phyloP scores from a whole-genome alignment of 2,888 invertebrate species.

The Drosophila subsilvestris region DNA sequence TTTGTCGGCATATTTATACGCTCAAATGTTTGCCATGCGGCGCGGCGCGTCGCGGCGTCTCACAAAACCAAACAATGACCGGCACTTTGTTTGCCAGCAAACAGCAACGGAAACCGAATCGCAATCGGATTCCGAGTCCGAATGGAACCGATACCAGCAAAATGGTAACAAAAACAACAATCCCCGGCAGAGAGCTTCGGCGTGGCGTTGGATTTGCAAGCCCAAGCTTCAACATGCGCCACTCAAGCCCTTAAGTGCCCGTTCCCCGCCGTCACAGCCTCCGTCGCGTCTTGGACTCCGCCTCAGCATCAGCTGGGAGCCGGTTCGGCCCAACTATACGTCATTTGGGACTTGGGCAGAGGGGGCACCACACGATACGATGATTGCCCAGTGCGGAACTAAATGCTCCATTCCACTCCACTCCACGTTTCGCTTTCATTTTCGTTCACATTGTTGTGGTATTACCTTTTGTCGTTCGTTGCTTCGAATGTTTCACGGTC shows the following conservation, averaged over 20 bases:
- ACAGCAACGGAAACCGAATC: constrained; percentile 48
- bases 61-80: constrained; percentile 64
- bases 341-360: constrained; percentile 21
- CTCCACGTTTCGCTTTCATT: constrained; percentile 68
- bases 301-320: constrained; percentile 48
- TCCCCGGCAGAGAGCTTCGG: constrained; percentile 36
- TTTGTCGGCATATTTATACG: constrained; percentile 78
- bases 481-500: constrained; percentile 68
- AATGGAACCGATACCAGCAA: constrained; percentile 27
- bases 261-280: constrained; percentile 25
- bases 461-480: neutral
- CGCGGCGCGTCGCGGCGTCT: constrained; percentile 22
- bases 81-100: constrained; percentile 68
- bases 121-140: constrained; percentile 35
- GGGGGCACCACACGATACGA: constrained; percentile 12
- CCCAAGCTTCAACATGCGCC: constrained; percentile 69
- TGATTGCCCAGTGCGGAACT: constrained; percentile 70
- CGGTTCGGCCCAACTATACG: constrained; percentile 49
- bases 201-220: constrained; percentile 52
- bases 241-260: constrained; percentile 73
- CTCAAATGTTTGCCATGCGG: constrained; percentile 66
- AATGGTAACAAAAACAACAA: constrained; percentile 50
- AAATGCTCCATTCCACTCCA: constrained; percentile 31
- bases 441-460: constrained; percentile 32
- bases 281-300: constrained; percentile 30